Percentiles rank a stretch among this genome's conserved stretches.
Conservation (phyloP, 2,113 vertebrate genomes). For the Recurvirostra avosetta region DNA sequence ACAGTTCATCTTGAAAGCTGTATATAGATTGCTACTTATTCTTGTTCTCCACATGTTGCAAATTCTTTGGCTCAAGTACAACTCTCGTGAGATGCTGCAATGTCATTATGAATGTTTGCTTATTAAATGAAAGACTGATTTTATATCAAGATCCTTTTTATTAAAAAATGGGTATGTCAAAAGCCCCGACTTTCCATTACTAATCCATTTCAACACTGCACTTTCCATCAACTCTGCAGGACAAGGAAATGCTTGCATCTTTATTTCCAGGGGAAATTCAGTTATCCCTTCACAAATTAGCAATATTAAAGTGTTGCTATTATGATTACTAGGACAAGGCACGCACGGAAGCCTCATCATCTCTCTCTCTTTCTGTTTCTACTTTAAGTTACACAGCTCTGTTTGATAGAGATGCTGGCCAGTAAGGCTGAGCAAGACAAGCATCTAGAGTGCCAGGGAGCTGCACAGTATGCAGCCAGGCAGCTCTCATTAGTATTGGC, state of each 20-base stretch:
- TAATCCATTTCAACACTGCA: neutral
- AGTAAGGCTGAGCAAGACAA: neutral
- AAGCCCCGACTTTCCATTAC: neutral
- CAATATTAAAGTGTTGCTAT: neutral
- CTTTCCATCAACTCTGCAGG: neutral
- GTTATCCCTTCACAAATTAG: neutral
- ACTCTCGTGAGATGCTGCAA: neutral
- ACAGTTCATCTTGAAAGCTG: neutral
- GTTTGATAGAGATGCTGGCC: neutral
- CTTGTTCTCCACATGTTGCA: neutral
- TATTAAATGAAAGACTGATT: neutral
- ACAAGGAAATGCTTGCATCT: neutral
- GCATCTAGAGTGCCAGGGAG: neutral
- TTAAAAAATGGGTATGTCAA: neutral
- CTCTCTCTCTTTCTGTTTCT: neutral
- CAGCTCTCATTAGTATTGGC: neutral
- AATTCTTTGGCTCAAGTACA: neutral
- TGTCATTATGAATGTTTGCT: neutral
- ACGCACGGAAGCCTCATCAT: fast-evolving
- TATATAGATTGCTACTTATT: neutral
- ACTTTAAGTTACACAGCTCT: neutral
- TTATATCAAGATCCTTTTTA: neutral
- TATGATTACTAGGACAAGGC: neutral
- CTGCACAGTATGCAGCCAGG: neutral
- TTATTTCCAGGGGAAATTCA: neutral